phyloP scores from a whole-genome alignment of 2,797 vertebrate species.

The Acipenser transmontanus region DNA sequence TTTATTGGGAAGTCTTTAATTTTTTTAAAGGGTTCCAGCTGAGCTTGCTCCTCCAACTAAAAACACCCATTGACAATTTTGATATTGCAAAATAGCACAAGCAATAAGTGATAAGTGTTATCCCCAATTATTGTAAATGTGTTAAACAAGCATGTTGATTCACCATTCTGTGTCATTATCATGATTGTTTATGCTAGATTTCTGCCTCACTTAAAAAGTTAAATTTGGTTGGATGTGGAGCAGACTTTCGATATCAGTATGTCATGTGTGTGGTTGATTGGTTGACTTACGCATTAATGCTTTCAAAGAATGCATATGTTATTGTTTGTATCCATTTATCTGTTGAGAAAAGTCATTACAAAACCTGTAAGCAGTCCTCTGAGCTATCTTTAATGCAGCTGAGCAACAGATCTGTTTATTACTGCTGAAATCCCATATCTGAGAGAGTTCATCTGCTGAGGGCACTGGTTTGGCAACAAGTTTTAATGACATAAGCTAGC shows the following conservation, averaged over 20 bases:
- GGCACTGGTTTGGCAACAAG: neutral
- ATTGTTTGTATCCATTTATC: slow-evolving; percentile 2
- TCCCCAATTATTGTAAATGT: too few relatives aligned
- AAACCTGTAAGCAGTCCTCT: neutral
- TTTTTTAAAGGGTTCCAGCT: too few relatives aligned
- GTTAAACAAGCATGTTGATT: neutral
- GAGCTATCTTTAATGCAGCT: neutral
- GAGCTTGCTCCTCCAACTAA: too few relatives aligned
- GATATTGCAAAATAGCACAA: too few relatives aligned
- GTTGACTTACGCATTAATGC: neutral
- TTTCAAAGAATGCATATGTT: neutral
- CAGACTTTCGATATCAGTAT: neutral
- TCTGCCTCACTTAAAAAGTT: neutral
- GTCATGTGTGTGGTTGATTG: neutral
- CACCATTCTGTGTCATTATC: neutral
- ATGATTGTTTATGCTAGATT: neutral
- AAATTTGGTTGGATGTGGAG: neutral
- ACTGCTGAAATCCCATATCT: neutral
- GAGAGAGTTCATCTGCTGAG: slow-evolving; percentile 1
- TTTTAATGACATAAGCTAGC: neutral
- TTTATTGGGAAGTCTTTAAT: too few relatives aligned
- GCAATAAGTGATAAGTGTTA: too few relatives aligned
- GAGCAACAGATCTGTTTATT: neutral
- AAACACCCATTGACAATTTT: too few relatives aligned
- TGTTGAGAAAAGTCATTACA: neutral